Evolutionary conservation across 2,888 invertebrate species (phyloP).

Genomic region (Dioctria rufipes): DNA sequence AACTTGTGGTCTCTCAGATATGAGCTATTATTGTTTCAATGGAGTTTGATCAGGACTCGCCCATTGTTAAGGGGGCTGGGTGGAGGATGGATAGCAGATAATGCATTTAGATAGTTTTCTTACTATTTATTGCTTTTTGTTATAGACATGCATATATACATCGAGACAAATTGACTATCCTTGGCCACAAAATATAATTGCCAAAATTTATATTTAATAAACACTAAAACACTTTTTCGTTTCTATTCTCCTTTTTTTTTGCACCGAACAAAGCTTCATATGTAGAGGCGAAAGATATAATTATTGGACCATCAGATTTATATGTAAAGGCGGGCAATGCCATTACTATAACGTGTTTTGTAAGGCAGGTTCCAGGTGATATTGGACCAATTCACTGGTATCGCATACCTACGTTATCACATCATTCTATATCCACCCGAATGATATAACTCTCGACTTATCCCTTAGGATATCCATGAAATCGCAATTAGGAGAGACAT

Average conservation of each 20-base stretch:
- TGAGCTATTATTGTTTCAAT: background rate
- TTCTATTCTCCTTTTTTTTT: no score
- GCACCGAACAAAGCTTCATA: no score
- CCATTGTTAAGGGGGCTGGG: no score
- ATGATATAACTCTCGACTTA: conserved; percentile 66
- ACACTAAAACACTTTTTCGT: no score
- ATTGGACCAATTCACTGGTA: conserved; percentile 82
- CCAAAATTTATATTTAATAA: no score
- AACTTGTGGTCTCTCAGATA: background rate
- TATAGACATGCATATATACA: no score
- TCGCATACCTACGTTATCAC: conserved; percentile 71
- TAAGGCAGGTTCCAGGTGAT: conserved; percentile 81
- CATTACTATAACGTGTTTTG: conserved; percentile 80
- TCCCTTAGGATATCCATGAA: conserved; percentile 69
- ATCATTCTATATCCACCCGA: conserved; percentile 67
- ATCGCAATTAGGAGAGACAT: conserved; percentile 75
- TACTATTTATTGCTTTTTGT: no score
- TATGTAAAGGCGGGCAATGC: conserved; percentile 83
- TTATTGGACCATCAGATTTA: conserved; percentile 78
- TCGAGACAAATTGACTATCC: no score
- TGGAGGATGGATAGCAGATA: no score
- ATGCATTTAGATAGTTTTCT: no score
- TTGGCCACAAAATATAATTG: no score
- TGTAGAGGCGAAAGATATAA: conserved; percentile 74
- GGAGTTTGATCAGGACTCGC: conserved; percentile 9